Evolutionary conservation across 2,888 invertebrate genomes (phyloP).

Genomic region (Eristalis arbustorum): DNA sequence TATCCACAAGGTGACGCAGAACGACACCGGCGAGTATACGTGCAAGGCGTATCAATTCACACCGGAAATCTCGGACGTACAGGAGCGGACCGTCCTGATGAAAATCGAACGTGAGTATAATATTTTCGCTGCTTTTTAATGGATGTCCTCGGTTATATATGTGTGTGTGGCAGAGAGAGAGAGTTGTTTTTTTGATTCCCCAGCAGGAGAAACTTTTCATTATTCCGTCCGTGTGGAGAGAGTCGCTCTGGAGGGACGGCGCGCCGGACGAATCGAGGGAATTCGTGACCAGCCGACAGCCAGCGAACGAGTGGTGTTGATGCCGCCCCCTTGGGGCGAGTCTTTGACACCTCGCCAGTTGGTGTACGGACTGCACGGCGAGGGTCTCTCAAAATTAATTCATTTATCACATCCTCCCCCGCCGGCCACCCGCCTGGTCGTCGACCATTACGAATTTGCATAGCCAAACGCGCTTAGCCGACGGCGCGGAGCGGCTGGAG

Average conservation of each 20-base stretch:
- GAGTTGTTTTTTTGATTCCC: neutral
- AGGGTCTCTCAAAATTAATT: slow-evolving; percentile 34
- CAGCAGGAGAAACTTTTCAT: slow-evolving; percentile 26
- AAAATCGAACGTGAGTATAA: slow-evolving; percentile 83
- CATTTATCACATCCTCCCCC: slow-evolving; percentile 49
- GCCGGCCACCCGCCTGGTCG: neutral
- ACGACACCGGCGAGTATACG: slow-evolving; percentile 82
- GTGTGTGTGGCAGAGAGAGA: neutral
- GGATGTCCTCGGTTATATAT: neutral
- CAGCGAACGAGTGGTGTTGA: neutral
- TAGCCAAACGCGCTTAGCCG: neutral
- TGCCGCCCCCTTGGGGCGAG: slow-evolving; percentile 11
- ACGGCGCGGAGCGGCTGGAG: neutral
- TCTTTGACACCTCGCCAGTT: slow-evolving; percentile 32
- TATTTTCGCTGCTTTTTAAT: slow-evolving; percentile 49
- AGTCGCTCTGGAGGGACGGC: neutral
- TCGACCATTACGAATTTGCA: slow-evolving; percentile 36
- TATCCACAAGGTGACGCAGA: slow-evolving; percentile 82
- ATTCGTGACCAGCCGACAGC: neutral
- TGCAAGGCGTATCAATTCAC: slow-evolving; percentile 83
- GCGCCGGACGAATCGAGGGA: neutral
- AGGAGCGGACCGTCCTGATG: slow-evolving; percentile 82
- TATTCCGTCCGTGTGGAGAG: slow-evolving; percentile 7
- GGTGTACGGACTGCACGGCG: neutral
- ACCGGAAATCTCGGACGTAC: slow-evolving; percentile 81